These are phyloP conservation scores for Cryptotis parvus DNA, from an alignment of 2,113 vertebrate species.

Conservation along the genomic window DNA sequence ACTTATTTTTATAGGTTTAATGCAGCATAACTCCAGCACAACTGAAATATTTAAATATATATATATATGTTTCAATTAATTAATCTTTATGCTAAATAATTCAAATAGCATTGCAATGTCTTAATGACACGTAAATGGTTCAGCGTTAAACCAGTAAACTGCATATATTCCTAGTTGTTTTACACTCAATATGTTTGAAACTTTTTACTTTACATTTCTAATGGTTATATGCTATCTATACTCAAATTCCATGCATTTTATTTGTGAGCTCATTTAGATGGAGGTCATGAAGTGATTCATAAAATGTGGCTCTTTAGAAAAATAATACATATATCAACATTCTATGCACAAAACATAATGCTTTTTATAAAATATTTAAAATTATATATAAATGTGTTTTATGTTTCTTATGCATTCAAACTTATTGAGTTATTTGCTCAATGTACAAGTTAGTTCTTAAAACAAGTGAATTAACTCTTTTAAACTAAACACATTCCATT, in stretches of 20 bases:
- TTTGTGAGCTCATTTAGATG: constrained; percentile 6
- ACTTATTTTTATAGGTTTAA: not conserved
- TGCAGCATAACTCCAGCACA: not conserved
- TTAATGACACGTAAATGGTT: too few relatives aligned
- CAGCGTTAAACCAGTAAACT: not conserved
- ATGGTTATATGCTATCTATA: not conserved
- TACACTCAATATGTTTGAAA: not conserved
- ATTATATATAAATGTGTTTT: too few relatives aligned
- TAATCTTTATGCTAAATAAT: not conserved
- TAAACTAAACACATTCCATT: not conserved
- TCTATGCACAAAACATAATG: too few relatives aligned
- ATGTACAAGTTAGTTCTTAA: not conserved
- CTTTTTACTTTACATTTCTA: not conserved
- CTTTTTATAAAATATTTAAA: too few relatives aligned
- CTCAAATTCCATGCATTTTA: not conserved
- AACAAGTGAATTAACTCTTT: not conserved
- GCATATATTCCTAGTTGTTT: not conserved
- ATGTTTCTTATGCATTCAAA: not conserved
- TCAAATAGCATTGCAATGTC: not conserved
- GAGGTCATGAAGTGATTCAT: not conserved
- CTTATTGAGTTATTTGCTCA: constrained; percentile 9
- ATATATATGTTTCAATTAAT: not conserved
- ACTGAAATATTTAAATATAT: not conserved
- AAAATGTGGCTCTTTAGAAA: not conserved
- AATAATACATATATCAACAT: too few relatives aligned